Base-by-base conservation (phyloP, 2,797 vertebrate species). In the Sebastes goodei region DNA sequence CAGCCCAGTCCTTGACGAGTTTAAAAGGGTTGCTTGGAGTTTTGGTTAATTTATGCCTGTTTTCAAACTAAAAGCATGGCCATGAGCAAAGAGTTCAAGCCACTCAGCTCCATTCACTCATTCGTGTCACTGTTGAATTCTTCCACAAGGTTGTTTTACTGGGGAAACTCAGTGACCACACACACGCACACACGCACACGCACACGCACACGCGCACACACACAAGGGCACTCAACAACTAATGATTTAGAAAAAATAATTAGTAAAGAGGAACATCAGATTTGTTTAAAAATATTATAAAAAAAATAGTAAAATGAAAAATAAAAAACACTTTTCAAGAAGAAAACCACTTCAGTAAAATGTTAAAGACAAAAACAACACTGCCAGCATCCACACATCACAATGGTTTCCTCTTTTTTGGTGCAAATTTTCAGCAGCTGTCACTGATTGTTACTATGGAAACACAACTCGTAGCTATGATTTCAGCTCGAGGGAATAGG, bases 21-120 rank as follows among this genome's bases (percentile, higher is more conserved):
- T 38, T 15, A n/a, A 42, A 6, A 55, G 27, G 15, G 46, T 55
- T 42, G 17, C 3, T 10, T 1, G 11, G 38, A 68, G 67, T 70
- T 74, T 2, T 63, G 52, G 33, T 57, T 20, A 29, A 73, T 33
- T 10, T 57, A 57, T 38, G 33, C 6, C 4, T 30, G 8, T 72
- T 82, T 81, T 79, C 6, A 29, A 76, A 69, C 27, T 27, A 21
- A 85, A 77, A n/a, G 29, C 32, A 64, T 17, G 70, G 20, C 64
- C 70, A 62, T 60, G 59, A 62, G 35, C 23, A 74, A 56, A 6
- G 52, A 21, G 32, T 74, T 75, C 42, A 70, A 82, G 14, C 23
- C n/a, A 33, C 23, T 64, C n/a, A 20, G 62, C 38, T 75, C 55
- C n/a, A 71, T 76, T 82, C 63, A 49, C 42, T 66, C 25, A 57